These are phyloP conservation scores for Drosophila truncata DNA, from an alignment of 1,140 invertebrate genomes.

Conservation along the genomic window DNA sequence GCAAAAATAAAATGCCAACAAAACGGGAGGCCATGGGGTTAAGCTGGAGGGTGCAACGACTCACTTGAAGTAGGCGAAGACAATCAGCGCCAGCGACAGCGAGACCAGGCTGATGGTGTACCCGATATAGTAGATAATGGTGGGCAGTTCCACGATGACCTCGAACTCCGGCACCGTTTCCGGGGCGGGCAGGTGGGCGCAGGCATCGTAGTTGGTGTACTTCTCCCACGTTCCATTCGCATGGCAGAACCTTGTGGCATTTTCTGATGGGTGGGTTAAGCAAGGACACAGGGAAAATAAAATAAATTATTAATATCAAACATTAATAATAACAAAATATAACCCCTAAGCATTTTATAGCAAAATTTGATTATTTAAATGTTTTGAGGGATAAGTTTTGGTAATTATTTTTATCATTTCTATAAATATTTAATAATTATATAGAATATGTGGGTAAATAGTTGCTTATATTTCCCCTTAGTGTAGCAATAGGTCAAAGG, in stretches of 20 bases:
- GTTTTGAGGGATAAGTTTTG: not conserved
- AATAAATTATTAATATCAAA: no score
- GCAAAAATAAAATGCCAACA: constrained; percentile 27
- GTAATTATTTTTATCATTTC: not conserved
- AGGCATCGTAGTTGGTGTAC: constrained; percentile 85
- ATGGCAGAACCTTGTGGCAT: constrained; percentile 85
- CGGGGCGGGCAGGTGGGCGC: constrained; percentile 78
- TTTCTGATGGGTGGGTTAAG: constrained; percentile 61
- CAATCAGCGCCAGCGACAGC: constrained; percentile 85
- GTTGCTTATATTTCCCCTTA: not conserved
- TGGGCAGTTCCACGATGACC: constrained; percentile 85
- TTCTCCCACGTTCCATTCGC: constrained; percentile 85
- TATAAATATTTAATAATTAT: no score
- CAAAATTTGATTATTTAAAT: no score
- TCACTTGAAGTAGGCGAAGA: constrained; percentile 86
- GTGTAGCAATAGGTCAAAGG: constrained; percentile 17
- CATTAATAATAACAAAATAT: no score
- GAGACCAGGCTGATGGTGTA: constrained; percentile 85
- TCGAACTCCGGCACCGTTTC: constrained; percentile 78
- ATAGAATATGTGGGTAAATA: no score
- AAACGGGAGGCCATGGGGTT: not conserved
- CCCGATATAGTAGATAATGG: constrained; percentile 85
- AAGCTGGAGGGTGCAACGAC: constrained; percentile 33
- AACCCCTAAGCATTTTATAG: no score
- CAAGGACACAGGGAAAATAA: not conserved